These are phyloP conservation scores for Caenorhabditis afra DNA, from an alignment of 2,888 invertebrate species.

Conservation along the genomic window DNA sequence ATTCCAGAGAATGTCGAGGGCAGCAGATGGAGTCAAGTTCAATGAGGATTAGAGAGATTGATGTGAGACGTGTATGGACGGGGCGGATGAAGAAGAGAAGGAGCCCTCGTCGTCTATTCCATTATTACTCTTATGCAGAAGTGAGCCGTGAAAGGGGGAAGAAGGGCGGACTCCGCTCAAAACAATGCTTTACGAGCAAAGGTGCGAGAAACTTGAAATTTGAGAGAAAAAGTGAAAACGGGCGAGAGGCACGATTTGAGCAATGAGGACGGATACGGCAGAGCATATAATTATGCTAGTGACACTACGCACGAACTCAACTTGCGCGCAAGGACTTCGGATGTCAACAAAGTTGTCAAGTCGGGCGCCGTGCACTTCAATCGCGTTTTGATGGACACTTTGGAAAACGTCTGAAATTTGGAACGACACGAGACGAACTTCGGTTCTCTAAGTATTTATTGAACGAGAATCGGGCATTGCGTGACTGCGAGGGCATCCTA, in stretches of 20 bases:
- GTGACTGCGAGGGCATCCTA: not conserved
- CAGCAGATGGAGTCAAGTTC: slow-evolving; percentile 45
- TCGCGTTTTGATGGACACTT: no score
- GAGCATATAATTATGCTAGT: slow-evolving; percentile 36
- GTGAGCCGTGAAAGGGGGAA: slow-evolving; percentile 14
- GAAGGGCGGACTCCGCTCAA: not conserved
- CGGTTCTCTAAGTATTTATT: no score
- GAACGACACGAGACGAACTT: no score
- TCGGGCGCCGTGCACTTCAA: slow-evolving; percentile 4
- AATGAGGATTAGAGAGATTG: slow-evolving; percentile 43
- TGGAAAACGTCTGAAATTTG: no score
- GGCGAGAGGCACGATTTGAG: not conserved
- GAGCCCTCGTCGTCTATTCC: not conserved
- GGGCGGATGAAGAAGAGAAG: not conserved
- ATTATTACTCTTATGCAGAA: slow-evolving; percentile 20
- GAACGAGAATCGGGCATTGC: not conserved
- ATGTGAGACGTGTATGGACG: no score
- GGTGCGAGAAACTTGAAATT: slow-evolving; percentile 22
- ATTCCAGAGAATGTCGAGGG: slow-evolving; percentile 18
- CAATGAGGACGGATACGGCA: not conserved
- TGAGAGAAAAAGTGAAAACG: slow-evolving; percentile 26
- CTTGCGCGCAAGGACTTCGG: not conserved
- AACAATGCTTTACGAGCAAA: not conserved
- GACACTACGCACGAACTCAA: slow-evolving; percentile 17
- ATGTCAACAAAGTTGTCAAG: slow-evolving; percentile 15